Base-by-base conservation (phyloP, 1,140 invertebrate genomes). In the Belonocnema kinseyi region DNA sequence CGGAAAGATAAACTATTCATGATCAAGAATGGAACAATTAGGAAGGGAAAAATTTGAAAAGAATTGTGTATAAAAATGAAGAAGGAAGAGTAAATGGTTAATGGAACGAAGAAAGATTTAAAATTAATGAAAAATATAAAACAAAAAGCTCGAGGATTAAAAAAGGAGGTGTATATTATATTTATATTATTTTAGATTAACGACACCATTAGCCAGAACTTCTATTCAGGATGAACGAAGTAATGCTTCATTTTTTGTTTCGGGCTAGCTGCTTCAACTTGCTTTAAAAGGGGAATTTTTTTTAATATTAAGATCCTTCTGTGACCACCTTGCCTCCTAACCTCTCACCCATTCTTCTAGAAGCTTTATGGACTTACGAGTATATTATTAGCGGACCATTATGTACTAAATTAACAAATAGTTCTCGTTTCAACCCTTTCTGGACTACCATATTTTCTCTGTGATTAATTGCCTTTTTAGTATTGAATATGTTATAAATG, bases 161-260 rank as follows among this genome's bases (percentile, higher is more conserved):
- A 33, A 33, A 33, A 33, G 26, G 26, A 3, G 26, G 26, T 33
- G 26, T 5, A 33, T 5, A 2, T 33, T 33, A 3, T 33, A 33
- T 33, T 33, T 33, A 33, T 33, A 5, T 5, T 89, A 86, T 90
- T 88, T 86, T 87, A 87, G 85, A 90, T 88, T 90, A 90, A 90
- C 86, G 88, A 90, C 81, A 83, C 88, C 87, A 89, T 90, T 89
- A 90, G 86, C 84, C 80, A 83, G 77, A 82, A 85, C 84, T 88
- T 82, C 77, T 84, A 83, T n/a, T n/a, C 80, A 85, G 83, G 85
- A 85, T 85, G 84, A 33, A 33, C 4, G 26, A 85, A 85, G 87
- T 83, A 88, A 87, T 87, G 86, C 80, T 79, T 86, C 82, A 86
- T 84, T 85, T 85, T 85, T 86, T 85, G 78, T 83, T 76, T 71